Evolutionary conservation across 2,888 invertebrate genomes (phyloP).

Genomic region (Gonocerus acuteangulatus): DNA sequence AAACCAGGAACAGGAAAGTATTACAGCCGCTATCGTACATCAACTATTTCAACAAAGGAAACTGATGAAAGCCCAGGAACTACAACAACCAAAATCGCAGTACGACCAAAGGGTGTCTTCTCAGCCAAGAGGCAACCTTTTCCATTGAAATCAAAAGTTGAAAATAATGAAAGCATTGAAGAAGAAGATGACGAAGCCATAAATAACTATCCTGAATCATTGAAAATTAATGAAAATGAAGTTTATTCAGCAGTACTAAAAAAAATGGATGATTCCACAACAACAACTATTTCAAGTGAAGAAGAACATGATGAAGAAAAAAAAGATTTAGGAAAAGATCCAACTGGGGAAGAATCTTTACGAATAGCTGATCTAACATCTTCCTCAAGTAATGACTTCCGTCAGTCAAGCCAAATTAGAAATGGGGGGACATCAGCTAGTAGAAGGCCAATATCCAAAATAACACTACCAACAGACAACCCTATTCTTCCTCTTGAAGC

Average conservation of each 20-base stretch:
- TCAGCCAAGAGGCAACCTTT: slow-evolving; percentile 39
- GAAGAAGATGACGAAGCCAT: slow-evolving; percentile 28
- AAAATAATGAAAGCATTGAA: slow-evolving; percentile 35
- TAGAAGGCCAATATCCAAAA: slow-evolving; percentile 58
- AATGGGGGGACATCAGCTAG: slow-evolving; percentile 56
- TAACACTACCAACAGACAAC: slow-evolving; percentile 69
- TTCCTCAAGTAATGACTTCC: slow-evolving; percentile 63
- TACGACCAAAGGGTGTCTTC: slow-evolving; percentile 39
- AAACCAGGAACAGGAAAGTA: slow-evolving; percentile 40
- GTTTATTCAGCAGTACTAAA: slow-evolving; percentile 32
- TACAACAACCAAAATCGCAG: slow-evolving; percentile 30
- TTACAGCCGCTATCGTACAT: slow-evolving; percentile 39
- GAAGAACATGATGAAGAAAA: slow-evolving; percentile 26
- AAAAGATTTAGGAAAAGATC: slow-evolving; percentile 22
- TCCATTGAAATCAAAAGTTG: slow-evolving; percentile 33
- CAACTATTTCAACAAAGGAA: slow-evolving; percentile 36
- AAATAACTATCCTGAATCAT: slow-evolving; percentile 21
- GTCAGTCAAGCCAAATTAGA: slow-evolving; percentile 64
- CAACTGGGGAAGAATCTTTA: slow-evolving; percentile 32
- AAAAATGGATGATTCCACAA: slow-evolving; percentile 33
- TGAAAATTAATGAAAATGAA: slow-evolving; percentile 34
- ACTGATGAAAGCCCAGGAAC: slow-evolving; percentile 32
- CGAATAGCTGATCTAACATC: slow-evolving; percentile 65
- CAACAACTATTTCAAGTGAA: slow-evolving; percentile 34
- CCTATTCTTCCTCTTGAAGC: slow-evolving; percentile 73